phyloP scores from a whole-genome alignment of 1,140 invertebrate genomes.

The Triops cancriformis region DNA sequence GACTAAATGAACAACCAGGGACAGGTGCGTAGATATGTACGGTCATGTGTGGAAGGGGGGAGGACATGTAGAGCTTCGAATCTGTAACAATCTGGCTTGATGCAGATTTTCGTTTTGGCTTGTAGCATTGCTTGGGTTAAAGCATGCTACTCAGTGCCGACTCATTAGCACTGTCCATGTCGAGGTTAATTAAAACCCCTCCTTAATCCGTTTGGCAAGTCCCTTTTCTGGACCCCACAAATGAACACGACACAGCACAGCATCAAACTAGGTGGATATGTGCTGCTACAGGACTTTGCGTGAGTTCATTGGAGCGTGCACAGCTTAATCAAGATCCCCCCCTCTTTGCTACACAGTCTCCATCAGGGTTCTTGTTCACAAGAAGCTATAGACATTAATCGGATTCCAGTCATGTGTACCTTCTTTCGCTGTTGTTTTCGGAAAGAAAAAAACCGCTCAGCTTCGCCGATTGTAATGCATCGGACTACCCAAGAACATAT shows the following conservation, averaged over 20 bases:
- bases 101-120: background rate
- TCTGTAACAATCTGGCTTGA: background rate
- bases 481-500: background rate
- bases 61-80: background rate
- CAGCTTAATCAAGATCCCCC: slow-evolving; percentile 1
- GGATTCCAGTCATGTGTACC: background rate
- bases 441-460: background rate
- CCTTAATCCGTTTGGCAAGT: slow-evolving; percentile 11
- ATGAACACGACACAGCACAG: slow-evolving; percentile 2
- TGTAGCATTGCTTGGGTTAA: background rate
- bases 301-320: slow-evolving; percentile 4
- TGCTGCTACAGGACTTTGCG: background rate
- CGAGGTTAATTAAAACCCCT: slow-evolving; percentile 13
- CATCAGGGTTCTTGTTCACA: background rate
- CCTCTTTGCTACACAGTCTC: background rate
- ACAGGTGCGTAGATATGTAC: background rate
- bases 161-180: slow-evolving; percentile 13
- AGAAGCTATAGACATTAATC: background rate
- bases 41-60: background rate
- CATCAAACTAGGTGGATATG: background rate
- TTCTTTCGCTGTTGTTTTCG: background rate
- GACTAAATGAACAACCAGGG: background rate
- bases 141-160: background rate
- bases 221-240: background rate
- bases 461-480: background rate